These are phyloP conservation scores for Hybognathus amarus DNA, from an alignment of 2,797 vertebrate species.

Conservation along the genomic window DNA sequence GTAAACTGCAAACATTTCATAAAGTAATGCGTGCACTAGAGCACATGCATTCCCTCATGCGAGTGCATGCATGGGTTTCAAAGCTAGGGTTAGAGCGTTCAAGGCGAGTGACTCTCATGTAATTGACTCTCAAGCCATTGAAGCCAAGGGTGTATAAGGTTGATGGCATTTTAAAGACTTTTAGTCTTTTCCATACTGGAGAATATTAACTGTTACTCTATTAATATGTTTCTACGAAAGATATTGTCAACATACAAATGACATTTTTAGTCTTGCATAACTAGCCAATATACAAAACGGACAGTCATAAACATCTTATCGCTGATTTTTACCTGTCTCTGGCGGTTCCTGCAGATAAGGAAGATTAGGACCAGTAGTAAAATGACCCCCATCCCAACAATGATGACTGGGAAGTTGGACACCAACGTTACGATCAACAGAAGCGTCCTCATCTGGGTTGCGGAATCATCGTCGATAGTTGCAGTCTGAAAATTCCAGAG, in stretches of 20 bases:
- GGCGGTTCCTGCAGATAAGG: slow-evolving; percentile 80
- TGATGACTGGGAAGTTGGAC: slow-evolving; percentile 81
- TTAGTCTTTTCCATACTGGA: not conserved
- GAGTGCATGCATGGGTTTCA: not conserved
- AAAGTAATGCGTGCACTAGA: slow-evolving; percentile 47
- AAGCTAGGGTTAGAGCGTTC: not conserved
- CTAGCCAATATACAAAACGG: not conserved
- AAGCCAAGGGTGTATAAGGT: not conserved
- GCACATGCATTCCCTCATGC: slow-evolving; percentile 51
- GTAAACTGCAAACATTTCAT: slow-evolving; percentile 25
- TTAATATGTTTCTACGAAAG: not conserved
- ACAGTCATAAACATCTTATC: not conserved
- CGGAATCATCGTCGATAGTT: slow-evolving; percentile 79
- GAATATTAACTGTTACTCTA: not conserved
- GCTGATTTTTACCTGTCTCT: slow-evolving; percentile 77
- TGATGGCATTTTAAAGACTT: not conserved
- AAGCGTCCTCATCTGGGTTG: slow-evolving; percentile 78
- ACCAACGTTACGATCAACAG: slow-evolving; percentile 78
- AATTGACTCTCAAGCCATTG: not conserved
- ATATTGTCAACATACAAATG: not conserved
- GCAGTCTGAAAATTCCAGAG: slow-evolving; percentile 70
- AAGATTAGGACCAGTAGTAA: slow-evolving; percentile 79
- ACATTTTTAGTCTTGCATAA: not conserved
- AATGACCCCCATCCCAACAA: slow-evolving; percentile 79
- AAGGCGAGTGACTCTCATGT: not conserved